phyloP scores from a whole-genome alignment of 2,113 vertebrate species.

The Sitta europaea region DNA sequence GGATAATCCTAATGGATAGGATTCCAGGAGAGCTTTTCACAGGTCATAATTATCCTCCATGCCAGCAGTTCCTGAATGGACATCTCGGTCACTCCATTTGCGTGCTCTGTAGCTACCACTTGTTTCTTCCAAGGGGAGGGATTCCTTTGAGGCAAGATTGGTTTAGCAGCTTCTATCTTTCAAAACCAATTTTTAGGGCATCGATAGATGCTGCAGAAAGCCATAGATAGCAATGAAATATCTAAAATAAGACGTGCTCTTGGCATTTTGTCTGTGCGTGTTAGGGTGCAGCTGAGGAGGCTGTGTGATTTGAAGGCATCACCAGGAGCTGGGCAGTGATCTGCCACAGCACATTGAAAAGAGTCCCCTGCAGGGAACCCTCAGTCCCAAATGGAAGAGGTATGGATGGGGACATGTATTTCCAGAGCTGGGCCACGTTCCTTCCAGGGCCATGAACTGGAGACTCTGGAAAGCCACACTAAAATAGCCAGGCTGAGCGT shows the following conservation, averaged over 20 bases:
- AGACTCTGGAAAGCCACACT: fast-evolving
- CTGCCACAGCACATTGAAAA: neutral
- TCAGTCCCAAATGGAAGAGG: neutral
- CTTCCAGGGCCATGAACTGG: neutral
- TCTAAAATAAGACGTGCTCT: neutral
- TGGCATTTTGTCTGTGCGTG: neutral
- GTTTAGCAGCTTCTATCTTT: neutral
- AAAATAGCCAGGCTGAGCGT: neutral
- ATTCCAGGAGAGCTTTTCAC: slow-evolving; percentile 54
- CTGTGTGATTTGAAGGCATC: neutral
- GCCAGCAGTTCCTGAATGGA: neutral
- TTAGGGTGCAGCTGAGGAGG: neutral
- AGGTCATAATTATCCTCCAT: slow-evolving; percentile 42
- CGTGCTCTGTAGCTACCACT: neutral
- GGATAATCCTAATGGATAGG: slow-evolving; percentile 51
- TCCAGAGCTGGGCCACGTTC: neutral
- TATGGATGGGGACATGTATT: neutral
- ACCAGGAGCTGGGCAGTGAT: neutral
- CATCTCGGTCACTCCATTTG: neutral
- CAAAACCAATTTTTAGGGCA: neutral
- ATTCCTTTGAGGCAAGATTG: neutral
- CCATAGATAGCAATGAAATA: neutral
- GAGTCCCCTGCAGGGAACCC: neutral
- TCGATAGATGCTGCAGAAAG: neutral
- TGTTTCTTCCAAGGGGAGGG: neutral